These are phyloP conservation scores for Malthinus flaveolus DNA, from an alignment of 2,888 invertebrate genomes.

Conservation along the genomic window DNA sequence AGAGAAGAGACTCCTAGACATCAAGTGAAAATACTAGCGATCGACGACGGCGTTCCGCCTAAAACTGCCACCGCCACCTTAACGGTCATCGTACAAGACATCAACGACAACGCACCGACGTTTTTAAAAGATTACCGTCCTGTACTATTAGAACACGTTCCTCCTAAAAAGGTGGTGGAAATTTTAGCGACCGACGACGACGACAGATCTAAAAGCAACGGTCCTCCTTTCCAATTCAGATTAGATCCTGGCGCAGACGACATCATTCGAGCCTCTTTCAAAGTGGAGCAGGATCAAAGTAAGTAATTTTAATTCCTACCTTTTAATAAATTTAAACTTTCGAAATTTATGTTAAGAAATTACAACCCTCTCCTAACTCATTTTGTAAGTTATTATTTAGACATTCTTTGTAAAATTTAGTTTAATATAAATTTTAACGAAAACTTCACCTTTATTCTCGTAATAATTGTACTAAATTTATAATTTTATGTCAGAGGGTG, in stretches of 20 bases:
- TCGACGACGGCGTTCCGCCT: constrained; percentile 91
- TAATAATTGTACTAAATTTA: constrained; percentile 16
- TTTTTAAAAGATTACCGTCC: constrained; percentile 92
- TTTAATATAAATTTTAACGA: not conserved
- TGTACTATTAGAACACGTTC: constrained; percentile 90
- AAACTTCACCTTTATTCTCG: not conserved
- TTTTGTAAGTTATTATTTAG: not conserved
- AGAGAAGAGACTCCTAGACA: constrained; percentile 94
- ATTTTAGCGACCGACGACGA: constrained; percentile 93
- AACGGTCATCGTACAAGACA: constrained; percentile 93
- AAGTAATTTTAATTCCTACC: constrained; percentile 49
- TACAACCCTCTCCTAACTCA: not conserved
- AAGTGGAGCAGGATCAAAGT: constrained; percentile 96
- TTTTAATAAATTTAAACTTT: too few relatives aligned
- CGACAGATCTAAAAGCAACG: constrained; percentile 91
- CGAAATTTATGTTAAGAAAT: not conserved
- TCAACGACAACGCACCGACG: constrained; percentile 93
- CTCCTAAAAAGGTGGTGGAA: constrained; percentile 89
- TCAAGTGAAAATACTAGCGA: constrained; percentile 94
- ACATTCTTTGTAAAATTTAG: not conserved
- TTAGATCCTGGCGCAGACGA: constrained; percentile 93
- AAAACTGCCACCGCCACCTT: constrained; percentile 92
- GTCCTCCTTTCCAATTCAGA: constrained; percentile 94
- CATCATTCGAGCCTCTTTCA: constrained; percentile 90
- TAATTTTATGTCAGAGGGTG: constrained; percentile 69